Conservation (phyloP, 2,888 invertebrate species). For the Lycophotia porphyrea region DNA sequence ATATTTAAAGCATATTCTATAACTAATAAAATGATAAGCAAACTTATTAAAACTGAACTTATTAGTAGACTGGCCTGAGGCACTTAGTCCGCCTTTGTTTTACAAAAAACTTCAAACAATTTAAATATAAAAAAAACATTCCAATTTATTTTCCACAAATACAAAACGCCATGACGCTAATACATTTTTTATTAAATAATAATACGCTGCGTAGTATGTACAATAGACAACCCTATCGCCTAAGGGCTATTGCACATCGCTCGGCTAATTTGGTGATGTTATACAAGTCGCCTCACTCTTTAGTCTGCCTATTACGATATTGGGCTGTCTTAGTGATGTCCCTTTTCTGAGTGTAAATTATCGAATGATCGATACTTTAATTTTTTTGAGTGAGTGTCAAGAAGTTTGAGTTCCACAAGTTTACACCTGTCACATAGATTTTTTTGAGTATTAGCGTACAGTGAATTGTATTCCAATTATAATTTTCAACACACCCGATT, state of each 20-base stretch:
- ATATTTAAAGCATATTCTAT: background rate
- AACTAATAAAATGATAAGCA: background rate
- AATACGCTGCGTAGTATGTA: slow-evolving; percentile 38
- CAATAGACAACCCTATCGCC: slow-evolving; percentile 82
- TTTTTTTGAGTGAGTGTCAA: too few species aligned
- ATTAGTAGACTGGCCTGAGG: background rate
- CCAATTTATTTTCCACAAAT: slow-evolving; percentile 21
- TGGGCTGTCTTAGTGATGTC: slow-evolving; percentile 79
- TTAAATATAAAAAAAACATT: background rate
- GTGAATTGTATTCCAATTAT: background rate
- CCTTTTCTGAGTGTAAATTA: slow-evolving; percentile 39
- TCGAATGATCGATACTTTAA: slow-evolving; percentile 35
- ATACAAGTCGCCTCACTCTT: slow-evolving; percentile 89
- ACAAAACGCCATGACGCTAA: slow-evolving; percentile 53
- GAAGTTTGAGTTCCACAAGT: background rate
- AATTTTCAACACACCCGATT: background rate
- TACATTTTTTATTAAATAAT: slow-evolving; percentile 50
- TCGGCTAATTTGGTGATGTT: slow-evolving; percentile 90
- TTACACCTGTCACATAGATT: background rate
- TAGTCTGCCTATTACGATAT: slow-evolving; percentile 89
- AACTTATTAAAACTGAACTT: background rate
- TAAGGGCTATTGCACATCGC: slow-evolving; percentile 87
- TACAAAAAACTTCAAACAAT: background rate
- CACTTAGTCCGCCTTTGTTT: background rate
- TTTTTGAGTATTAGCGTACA: background rate